Conservation (phyloP, 2,113 vertebrate species). For the Protobothrops flavoviridis region DNA sequence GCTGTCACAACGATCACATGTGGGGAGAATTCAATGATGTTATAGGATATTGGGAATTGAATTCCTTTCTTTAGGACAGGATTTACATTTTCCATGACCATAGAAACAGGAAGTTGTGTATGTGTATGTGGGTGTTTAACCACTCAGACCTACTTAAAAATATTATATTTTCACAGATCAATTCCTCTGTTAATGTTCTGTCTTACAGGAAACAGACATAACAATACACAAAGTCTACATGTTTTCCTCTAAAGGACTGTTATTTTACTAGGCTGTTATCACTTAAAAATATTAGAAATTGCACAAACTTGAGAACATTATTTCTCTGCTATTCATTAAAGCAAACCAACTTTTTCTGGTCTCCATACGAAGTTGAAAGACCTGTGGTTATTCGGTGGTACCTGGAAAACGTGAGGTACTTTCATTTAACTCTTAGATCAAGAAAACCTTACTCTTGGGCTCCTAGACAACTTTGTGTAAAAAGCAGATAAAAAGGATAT, state of each 20-base stretch:
- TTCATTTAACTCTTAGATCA: neutral
- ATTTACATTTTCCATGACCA: neutral
- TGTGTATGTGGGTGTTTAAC: neutral
- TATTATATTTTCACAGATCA: neutral
- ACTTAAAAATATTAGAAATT: neutral
- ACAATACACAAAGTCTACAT: neutral
- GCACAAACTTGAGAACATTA: neutral
- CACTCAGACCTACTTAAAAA: neutral
- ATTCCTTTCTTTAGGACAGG: neutral
- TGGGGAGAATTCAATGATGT: neutral
- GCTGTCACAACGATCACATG: neutral
- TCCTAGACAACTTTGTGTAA: constrained; percentile 10
- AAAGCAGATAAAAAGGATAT: neutral
- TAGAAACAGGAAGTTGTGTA: neutral
- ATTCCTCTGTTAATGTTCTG: neutral
- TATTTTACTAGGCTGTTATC: neutral
- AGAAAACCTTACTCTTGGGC: neutral
- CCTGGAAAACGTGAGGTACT: neutral
- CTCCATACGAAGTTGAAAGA: neutral
- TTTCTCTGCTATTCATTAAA: neutral
- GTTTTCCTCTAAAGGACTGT: neutral
- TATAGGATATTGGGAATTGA: neutral
- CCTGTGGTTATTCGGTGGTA: neutral
- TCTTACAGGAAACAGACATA: neutral
- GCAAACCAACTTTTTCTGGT: neutral